Percentiles rank a stretch among this genome's conserved stretches.
phyloP scores from a whole-genome alignment of 2,888 invertebrate species.

The Lepidocyrtinus sp. region DNA sequence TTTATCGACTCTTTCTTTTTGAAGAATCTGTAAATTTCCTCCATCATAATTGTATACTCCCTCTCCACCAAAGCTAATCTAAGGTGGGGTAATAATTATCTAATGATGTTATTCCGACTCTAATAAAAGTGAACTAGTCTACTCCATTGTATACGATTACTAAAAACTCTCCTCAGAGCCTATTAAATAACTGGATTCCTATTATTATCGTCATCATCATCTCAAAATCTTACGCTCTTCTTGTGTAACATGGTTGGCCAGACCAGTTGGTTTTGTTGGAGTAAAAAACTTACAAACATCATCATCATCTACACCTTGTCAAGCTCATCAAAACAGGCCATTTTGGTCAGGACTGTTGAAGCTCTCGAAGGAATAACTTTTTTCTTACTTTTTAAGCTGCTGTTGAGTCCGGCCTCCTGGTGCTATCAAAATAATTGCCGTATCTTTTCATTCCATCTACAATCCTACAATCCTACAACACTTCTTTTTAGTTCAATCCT shows the following conservation, averaged over 20 bases:
- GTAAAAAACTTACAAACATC: conserved; percentile 21
- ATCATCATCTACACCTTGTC: conserved; percentile 10
- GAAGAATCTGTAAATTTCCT: too few species aligned
- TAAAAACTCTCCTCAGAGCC: conserved; percentile 1
- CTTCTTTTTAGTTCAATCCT: conserved; percentile 25
- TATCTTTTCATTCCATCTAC: conserved; percentile 64
- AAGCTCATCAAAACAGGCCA: conserved; percentile 63
- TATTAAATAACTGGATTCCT: conserved; percentile 41
- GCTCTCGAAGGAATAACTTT: not conserved
- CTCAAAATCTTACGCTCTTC: conserved; percentile 10
- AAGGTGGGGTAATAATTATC: not conserved
- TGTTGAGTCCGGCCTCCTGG: conserved; percentile 69
- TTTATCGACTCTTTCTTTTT: too few species aligned
- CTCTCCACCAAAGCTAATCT: not conserved
- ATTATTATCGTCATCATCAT: conserved; percentile 36
- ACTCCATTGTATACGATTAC: too few species aligned
- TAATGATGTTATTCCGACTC: not conserved
- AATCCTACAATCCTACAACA: too few species aligned
- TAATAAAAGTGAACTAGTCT: not conserved
- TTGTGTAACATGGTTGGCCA: conserved; percentile 41
- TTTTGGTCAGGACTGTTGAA: conserved; percentile 66
- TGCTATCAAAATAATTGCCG: conserved; percentile 70
- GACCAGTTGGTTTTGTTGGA: too few species aligned
- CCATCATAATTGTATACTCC: too few species aligned
- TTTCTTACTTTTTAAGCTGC: conserved; percentile 4